Evolutionary conservation across 2,888 invertebrate species (phyloP), one percentile per base, ranked within the genome.

Genomic region (Empis livida): DNA sequence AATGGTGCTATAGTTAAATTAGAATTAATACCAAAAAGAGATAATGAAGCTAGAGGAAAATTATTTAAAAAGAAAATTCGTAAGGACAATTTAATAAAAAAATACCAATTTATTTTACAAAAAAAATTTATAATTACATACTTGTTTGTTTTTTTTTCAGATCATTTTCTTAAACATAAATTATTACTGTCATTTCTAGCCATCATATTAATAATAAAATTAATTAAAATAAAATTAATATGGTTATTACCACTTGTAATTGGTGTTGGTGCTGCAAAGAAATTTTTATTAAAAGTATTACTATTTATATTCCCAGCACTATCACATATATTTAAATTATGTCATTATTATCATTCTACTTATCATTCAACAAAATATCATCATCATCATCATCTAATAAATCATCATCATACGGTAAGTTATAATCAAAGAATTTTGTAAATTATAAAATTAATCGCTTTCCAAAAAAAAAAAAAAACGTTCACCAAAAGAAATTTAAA

Each of bases 251-350:
- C 89, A 0, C 67, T 88, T 43, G 69, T 89, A 43, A 76, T 89
- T 55, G 89, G 89, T 3, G 79, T 86, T 15, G 82, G 83, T 1
- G 80, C 88, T 0, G 89, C 89, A 4, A 90, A 90, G 70, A 89
- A 89, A 64, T 73, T 90, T 57, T 75, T 89, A 59, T 71, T 90
- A 40, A 89, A 90, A 62, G 71, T 88, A 45, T 66, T 90, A 13
- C 73, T 90, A 17, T 89, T 89, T 73, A 61, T 90, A 37, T 86
- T 89, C 69, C 89, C 89, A 1, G 85, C 86, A 0, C 67, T 90
- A 51, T 79, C 84, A 47, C 85, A 88, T 62, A 76, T 90, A 51
- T 89, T 89, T 72, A 89, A 88, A 64, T 71, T 89, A 14, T 90
- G 89, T 65, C 84, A 86, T 6, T 84, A 83, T 72, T 88, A 87